Percentiles rank a stretch among this genome's conserved stretches.
These are phyloP conservation scores for Pachypanchax playfairii DNA, from an alignment of 2,113 vertebrate species.

Conservation along the genomic window DNA sequence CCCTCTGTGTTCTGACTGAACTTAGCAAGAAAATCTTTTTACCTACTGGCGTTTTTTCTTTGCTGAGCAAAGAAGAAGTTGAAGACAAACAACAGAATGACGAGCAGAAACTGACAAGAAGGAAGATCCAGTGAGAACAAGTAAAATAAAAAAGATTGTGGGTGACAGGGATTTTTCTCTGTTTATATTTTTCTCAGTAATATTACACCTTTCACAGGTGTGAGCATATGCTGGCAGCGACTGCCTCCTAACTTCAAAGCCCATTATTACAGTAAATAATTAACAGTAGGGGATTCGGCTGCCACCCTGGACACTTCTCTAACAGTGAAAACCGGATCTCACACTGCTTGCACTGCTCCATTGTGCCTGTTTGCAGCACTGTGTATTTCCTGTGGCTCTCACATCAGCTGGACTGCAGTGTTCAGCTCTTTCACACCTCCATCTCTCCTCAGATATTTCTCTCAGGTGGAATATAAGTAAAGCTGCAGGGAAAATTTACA, in stretches of 20 bases:
- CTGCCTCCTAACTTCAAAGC: conserved; percentile 67
- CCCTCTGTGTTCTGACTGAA: conserved; percentile 41
- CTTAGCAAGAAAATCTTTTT: conserved; percentile 33
- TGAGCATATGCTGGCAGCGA: conserved; percentile 48
- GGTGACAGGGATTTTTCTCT: conserved; percentile 29
- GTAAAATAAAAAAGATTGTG: conserved; percentile 2
- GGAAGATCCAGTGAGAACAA: conserved; percentile 22
- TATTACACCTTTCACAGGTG: conserved; percentile 51
- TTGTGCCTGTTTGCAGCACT: conserved; percentile 20
- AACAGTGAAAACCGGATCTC: conserved; percentile 41
- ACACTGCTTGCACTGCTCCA: conserved; percentile 32
- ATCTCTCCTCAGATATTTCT: conserved; percentile 8
- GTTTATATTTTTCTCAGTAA: conserved; percentile 54
- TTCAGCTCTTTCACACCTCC: conserved; percentile 28
- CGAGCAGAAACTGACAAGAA: conserved; percentile 13
- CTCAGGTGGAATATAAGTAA: conserved; percentile 30
- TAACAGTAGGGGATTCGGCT: conserved; percentile 59
- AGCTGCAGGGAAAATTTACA: conserved; percentile 23
- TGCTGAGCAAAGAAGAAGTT: conserved; percentile 8
- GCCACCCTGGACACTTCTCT: conserved; percentile 46
- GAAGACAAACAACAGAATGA: conserved; percentile 1
- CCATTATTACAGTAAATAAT: conserved; percentile 74
- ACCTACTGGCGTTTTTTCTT: conserved; percentile 20
- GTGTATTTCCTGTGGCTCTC: neutral
- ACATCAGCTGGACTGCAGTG: conserved; percentile 21